Evolutionary conservation across 2,797 vertebrate genomes (phyloP).

Genomic region (Monodelphis domestica): DNA sequence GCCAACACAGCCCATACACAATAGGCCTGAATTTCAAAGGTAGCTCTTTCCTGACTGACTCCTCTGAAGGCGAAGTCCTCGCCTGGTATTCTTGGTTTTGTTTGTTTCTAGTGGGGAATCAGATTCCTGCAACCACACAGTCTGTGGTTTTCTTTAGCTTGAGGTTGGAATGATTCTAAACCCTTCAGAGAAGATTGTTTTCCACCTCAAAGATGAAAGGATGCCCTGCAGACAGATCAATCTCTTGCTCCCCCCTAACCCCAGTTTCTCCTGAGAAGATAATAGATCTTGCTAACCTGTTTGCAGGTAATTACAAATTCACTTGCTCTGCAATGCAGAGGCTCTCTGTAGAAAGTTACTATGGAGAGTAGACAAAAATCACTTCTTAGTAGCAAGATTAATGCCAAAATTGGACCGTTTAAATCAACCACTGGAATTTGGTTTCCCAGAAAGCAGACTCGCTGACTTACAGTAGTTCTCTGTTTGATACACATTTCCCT

Average conservation of each 20-base stretch:
- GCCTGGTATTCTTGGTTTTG: accelerated
- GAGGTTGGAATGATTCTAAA: not conserved
- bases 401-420: not conserved
- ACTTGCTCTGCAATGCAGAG: not conserved
- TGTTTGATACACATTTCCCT: not conserved
- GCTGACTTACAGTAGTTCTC: not conserved
- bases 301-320: not conserved
- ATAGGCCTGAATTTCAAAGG: not conserved
- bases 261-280: not conserved
- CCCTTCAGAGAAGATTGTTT: not conserved
- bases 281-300: not conserved
- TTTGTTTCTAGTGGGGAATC: not conserved
- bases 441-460: not conserved
- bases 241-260: not conserved
- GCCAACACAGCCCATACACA: not conserved
- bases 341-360: not conserved
- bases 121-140: not conserved
- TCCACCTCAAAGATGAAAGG: not conserved
- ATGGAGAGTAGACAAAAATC: not conserved
- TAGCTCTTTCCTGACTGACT: not conserved
- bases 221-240: not conserved
- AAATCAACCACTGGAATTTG: not conserved
- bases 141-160: not conserved
- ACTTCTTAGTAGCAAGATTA: not conserved
- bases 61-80: not conserved